These are phyloP conservation scores for Harpagifer antarcticus DNA, from an alignment of 2,797 vertebrate genomes.

Conservation along the genomic window DNA sequence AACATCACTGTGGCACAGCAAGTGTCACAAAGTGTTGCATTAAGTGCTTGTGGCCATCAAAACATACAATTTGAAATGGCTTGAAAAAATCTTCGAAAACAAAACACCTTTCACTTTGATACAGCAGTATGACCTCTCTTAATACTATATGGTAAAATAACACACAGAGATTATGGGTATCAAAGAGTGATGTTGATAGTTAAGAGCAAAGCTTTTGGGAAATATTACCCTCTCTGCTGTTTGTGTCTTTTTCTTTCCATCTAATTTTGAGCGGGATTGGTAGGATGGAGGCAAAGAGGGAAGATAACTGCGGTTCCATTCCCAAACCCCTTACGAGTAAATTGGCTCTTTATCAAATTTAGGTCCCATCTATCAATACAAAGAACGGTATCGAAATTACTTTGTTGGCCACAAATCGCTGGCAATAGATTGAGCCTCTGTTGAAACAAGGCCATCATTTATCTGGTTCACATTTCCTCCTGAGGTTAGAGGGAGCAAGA, in stretches of 20 bases:
- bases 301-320: slow-evolving; percentile 72
- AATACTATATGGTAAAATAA: slow-evolving; percentile 12
- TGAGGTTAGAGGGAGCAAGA: slow-evolving; percentile 64
- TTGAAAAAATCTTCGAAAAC: slow-evolving; percentile 17
- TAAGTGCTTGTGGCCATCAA: slow-evolving; percentile 19
- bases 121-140: slow-evolving; percentile 4
- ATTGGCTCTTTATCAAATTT: slow-evolving; percentile 83
- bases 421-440: slow-evolving; percentile 77
- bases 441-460: slow-evolving; percentile 80
- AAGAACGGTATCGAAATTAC: slow-evolving; percentile 79
- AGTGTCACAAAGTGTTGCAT: slow-evolving; percentile 29
- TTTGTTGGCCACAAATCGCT: slow-evolving; percentile 81
- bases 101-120: slow-evolving; percentile 18
- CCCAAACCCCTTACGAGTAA: slow-evolving; percentile 66
- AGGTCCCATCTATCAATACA: slow-evolving; percentile 81
- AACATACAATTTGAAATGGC: slow-evolving; percentile 23
- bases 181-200: slow-evolving; percentile 26
- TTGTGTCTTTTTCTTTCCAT: slow-evolving; percentile 49
- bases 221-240: slow-evolving; percentile 45
- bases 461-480: slow-evolving; percentile 80
- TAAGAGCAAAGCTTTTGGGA: slow-evolving; percentile 50
- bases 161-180: slow-evolving; percentile 23
- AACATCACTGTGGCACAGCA: slow-evolving; percentile 19
- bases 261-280: slow-evolving; percentile 60
- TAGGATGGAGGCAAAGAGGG: slow-evolving; percentile 40